A percentile compares a stretch with the other conserved stretches of the same genome.
phyloP scores from a whole-genome alignment of 2,797 vertebrate genomes.

The Scomberomorus guttatus region DNA sequence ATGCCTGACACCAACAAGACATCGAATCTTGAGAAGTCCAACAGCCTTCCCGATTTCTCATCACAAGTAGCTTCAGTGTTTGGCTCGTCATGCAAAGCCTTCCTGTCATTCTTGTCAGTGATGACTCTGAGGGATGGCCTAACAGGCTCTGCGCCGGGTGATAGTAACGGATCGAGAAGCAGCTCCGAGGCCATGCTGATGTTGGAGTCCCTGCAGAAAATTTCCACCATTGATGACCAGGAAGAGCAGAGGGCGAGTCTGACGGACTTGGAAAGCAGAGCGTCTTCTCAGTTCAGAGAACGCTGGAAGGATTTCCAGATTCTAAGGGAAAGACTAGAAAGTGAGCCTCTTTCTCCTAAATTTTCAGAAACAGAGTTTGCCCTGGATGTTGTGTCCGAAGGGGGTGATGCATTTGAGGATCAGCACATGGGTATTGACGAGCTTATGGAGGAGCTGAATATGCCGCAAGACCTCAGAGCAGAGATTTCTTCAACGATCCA shows the following conservation, averaged over 20 bases:
- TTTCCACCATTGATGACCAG: slow-evolving; percentile 84
- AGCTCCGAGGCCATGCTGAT: slow-evolving; percentile 87
- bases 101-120: slow-evolving; percentile 91
- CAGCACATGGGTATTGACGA: slow-evolving; percentile 71
- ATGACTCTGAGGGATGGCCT: slow-evolving; percentile 89
- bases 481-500: slow-evolving; percentile 71
- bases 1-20: slow-evolving; percentile 69
- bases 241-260: slow-evolving; percentile 88
- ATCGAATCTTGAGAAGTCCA: slow-evolving; percentile 80
- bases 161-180: slow-evolving; percentile 63
- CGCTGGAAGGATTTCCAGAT: slow-evolving; percentile 82
- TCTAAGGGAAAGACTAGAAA: slow-evolving; percentile 70
- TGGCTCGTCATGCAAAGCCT: slow-evolving; percentile 85
- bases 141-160: slow-evolving; percentile 61
- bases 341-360: slow-evolving; percentile 71
- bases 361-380: slow-evolving; percentile 80
- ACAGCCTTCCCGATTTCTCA: slow-evolving; percentile 83
- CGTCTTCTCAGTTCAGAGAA: slow-evolving; percentile 78
- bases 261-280: slow-evolving; percentile 85
- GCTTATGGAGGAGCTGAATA: slow-evolving; percentile 82
- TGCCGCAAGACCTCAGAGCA: slow-evolving; percentile 75
- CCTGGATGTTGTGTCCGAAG: slow-evolving; percentile 74
- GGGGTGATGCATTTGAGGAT: slow-evolving; percentile 67
- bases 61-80: slow-evolving; percentile 82
- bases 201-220: slow-evolving; percentile 89